Evolutionary conservation across 1,140 invertebrate species (phyloP).

Genomic region (Scaptomyza montana): DNA sequence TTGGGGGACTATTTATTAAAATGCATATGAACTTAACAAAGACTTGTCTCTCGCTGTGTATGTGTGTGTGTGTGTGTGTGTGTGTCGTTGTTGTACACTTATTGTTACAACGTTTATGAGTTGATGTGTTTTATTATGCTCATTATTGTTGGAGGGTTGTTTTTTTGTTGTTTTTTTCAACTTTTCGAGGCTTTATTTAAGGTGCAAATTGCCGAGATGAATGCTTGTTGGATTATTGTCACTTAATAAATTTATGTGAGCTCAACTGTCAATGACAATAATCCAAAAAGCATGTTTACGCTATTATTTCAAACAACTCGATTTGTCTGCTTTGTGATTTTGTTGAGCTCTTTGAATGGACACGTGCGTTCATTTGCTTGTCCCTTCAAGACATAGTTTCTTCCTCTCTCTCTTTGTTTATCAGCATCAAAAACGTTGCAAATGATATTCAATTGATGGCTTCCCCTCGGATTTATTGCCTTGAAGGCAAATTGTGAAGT

Average conservation of each 20-base stretch:
- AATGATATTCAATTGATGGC: too few species aligned
- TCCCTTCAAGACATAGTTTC: neutral
- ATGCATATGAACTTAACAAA: conserved; percentile 81
- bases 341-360: conserved; percentile 14
- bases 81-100: conserved; percentile 35
- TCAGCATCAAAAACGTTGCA: neutral
- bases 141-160: conserved; percentile 59
- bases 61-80: conserved; percentile 13
- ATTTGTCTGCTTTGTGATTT: neutral
- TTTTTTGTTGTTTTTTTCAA: conserved; percentile 56
- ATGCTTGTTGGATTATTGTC: too few species aligned
- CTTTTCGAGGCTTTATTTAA: conserved; percentile 57
- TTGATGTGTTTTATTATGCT: conserved; percentile 68
- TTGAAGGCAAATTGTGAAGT: too few species aligned
- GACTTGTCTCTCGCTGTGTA: conserved; percentile 72
- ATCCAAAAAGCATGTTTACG: conserved; percentile 31
- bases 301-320: conserved; percentile 11
- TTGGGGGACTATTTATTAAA: conserved; percentile 81
- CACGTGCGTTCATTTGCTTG: conserved; percentile 20
- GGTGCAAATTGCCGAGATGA: conserved; percentile 47
- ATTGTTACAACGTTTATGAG: conserved; percentile 51
- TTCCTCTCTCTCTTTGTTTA: conserved; percentile 48
- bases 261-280: conserved; percentile 60
- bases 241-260: too few species aligned
- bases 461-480: too few species aligned